Conservation (phyloP, 2,797 vertebrate genomes). For the Pipistrellus kuhlii region DNA sequence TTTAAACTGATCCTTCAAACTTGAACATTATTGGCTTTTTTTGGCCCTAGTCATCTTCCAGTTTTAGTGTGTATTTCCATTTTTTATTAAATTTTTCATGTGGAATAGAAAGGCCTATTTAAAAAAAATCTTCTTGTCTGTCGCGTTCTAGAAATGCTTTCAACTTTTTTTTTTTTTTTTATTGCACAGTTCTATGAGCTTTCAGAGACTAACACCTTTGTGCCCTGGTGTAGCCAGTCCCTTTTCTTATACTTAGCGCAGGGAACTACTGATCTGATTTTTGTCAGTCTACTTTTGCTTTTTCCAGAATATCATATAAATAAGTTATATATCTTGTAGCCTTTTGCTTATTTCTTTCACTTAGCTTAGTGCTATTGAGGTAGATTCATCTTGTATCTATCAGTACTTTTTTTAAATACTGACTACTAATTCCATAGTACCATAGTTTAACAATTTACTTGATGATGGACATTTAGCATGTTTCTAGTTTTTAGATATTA, state of each 20-base stretch:
- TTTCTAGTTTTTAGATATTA: neutral
- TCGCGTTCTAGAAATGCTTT: constrained; percentile 17
- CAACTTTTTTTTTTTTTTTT: neutral
- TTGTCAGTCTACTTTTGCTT: constrained; percentile 21
- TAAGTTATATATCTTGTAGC: neutral
- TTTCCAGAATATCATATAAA: constrained; percentile 16
- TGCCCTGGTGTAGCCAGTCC: neutral
- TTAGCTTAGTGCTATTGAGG: neutral
- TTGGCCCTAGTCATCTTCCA: neutral
- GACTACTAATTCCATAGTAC: neutral
- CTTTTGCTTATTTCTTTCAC: constrained; percentile 38
- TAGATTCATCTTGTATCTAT: neutral
- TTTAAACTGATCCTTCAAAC: constrained; percentile 34
- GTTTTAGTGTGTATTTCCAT: neutral
- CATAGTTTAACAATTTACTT: neutral
- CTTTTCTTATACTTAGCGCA: neutral
- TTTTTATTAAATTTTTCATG: neutral
- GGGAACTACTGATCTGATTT: neutral
- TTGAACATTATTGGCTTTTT: neutral
- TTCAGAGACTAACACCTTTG: neutral
- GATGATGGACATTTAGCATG: neutral
- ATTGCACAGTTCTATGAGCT: neutral
- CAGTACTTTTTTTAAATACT: neutral
- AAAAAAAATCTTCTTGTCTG: neutral
- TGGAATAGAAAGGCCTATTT: neutral